Conservation (phyloP, 2,113 vertebrate species). For the Stigmatopora nigra region DNA sequence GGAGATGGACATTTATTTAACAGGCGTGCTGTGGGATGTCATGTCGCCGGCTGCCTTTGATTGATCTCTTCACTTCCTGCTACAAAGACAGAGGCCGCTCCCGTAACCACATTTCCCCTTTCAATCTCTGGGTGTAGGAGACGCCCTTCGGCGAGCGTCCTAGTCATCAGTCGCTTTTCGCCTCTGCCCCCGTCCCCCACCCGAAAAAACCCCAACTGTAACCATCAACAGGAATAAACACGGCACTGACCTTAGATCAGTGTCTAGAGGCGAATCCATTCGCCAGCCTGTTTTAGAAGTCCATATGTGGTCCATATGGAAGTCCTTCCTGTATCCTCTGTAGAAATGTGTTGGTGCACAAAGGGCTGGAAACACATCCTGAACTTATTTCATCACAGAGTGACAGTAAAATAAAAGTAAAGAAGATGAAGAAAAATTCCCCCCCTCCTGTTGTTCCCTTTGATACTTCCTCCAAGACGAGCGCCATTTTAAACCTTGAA, state of each 20-base stretch:
- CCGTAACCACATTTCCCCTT: conserved; percentile 53
- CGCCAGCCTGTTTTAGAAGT: conserved; percentile 34
- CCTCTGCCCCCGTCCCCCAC: conserved; percentile 12
- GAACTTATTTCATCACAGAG: conserved; percentile 28
- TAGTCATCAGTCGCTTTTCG: conserved; percentile 41
- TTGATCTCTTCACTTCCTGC: conserved; percentile 64
- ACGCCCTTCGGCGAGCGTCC: conserved; percentile 53
- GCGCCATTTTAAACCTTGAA: background rate
- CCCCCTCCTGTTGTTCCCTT: background rate
- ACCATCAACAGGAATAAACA: conserved; percentile 57
- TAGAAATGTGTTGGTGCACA: conserved; percentile 32
- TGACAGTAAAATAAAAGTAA: background rate
- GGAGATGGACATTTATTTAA: conserved; percentile 59
- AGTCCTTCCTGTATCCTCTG: conserved; percentile 46
- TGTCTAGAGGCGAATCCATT: conserved; percentile 51
- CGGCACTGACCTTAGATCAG: conserved; percentile 59
- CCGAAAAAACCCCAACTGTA: conserved; percentile 43
- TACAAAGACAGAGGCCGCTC: conserved; percentile 59
- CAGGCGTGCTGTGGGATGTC: conserved; percentile 53
- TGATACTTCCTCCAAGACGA: conserved; percentile 5
- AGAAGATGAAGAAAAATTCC: background rate
- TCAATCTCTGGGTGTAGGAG: conserved; percentile 49
- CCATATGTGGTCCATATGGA: conserved; percentile 66
- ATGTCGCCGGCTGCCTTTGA: conserved; percentile 47
- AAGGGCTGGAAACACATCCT: conserved; percentile 41